Evolutionary conservation across 2,113 vertebrate genomes (phyloP), one percentile per base, ranked within the genome.

Genomic region (Alethe diademata): DNA sequence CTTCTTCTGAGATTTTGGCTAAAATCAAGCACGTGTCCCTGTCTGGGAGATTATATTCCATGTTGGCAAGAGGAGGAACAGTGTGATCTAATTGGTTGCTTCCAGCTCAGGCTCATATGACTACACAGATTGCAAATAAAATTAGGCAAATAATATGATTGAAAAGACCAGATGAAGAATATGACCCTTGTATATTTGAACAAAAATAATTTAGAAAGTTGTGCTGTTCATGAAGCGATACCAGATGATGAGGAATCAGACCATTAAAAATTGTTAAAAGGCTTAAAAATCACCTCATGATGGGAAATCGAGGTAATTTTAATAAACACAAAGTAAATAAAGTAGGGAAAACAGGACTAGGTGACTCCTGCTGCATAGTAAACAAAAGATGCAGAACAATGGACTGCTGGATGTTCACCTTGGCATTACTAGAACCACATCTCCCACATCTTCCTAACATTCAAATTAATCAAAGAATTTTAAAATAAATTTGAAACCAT

Each of bases 161-260:
- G 58, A 82, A 88, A 93, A 92, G 38, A 91, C 20, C 29, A 94
- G 80, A 91, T 84, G 75, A 96, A 91, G 71, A 93, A 65, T 65
- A 88, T 26, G 19, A 69, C 48, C 29, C 42, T 66, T 86, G 15
- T 38, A 42, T 70, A 19, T 81, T 74, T 80, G 31, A 91, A 56
- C 3, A 81, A 82, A 93, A 95, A 31, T 71, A 62, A 26, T 22
- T 83, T 79, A 72, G 74, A 95, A 64, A 83, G 70, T 73, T 14
- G 20, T 5, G 36, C 38, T 60, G 19, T 50, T 78, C 65, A 19
- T 2, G 11, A 95, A 95, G 64, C 51, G 33, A 50, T 93, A 92
- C 95, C 66, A 71, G 61, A 95, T 92, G 76, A 90, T 72, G 33
- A 80, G 47, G n/a, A 96, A 88, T 29, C 29, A 82, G 53, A 90